Percentiles rank a stretch among this genome's conserved stretches.
Evolutionary conservation across 2,113 vertebrate genomes (phyloP).

Genomic region (Oenanthe oenanthe): DNA sequence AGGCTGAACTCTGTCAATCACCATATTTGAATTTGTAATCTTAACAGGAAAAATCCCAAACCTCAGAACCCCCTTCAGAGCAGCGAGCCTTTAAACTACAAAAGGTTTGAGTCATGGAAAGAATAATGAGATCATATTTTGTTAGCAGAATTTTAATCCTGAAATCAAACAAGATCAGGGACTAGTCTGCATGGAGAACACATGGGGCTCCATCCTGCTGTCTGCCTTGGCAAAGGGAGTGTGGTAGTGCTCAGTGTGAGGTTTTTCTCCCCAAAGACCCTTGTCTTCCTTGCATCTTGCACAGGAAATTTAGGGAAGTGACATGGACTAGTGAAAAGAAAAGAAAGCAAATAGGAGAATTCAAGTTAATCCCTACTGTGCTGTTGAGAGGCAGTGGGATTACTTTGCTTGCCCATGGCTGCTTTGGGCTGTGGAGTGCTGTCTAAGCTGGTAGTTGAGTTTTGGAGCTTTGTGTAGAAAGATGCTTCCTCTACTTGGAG

Average conservation of each 20-base stretch:
- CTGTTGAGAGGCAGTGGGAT: background rate
- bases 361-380: background rate
- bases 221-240: background rate
- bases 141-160: slow-evolving; percentile 49
- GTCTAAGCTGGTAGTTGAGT: background rate
- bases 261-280: background rate
- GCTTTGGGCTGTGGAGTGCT: background rate
- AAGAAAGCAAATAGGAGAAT: background rate
- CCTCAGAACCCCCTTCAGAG: background rate
- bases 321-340: background rate
- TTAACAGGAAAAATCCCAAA: background rate
- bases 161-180: slow-evolving; percentile 4
- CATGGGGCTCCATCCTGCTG: background rate
- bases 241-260: background rate
- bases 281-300: background rate
- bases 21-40: background rate
- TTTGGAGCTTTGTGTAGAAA: background rate
- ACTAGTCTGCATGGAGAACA: background rate
- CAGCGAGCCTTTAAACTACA: slow-evolving; percentile 26
- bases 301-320: background rate
- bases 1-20: slow-evolving; percentile 51
- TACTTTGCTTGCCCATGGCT: background rate
- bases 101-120: slow-evolving; percentile 6
- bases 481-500: background rate
- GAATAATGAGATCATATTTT: slow-evolving; percentile 45